A percentile compares a stretch with the other conserved stretches of the same genome.
These are phyloP conservation scores for Allacma fusca DNA, from an alignment of 2,888 invertebrate genomes.

Conservation along the genomic window DNA sequence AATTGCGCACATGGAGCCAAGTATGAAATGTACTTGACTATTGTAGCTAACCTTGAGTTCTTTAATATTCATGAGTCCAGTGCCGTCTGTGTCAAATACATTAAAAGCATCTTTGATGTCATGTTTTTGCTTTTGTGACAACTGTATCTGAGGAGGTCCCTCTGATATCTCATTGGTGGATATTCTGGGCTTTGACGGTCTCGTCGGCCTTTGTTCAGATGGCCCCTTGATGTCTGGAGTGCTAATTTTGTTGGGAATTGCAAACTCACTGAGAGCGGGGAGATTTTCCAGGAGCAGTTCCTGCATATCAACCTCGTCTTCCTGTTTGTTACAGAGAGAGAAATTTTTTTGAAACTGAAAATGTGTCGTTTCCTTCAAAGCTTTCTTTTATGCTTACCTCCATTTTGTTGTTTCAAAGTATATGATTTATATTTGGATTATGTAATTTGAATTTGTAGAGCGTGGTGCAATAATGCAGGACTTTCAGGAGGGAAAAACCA, in stretches of 20 bases:
- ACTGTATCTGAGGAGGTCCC: conserved; percentile 78
- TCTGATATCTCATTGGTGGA: not conserved
- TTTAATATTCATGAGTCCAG: conserved; percentile 88
- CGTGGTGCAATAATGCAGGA: too few relatives aligned
- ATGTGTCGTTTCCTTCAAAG: too few relatives aligned
- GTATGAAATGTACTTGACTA: too few relatives aligned
- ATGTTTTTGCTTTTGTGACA: conserved; percentile 86
- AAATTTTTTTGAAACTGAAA: too few relatives aligned
- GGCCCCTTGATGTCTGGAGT: not conserved
- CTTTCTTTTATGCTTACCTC: not conserved
- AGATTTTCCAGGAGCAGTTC: not conserved
- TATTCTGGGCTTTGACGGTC: not conserved
- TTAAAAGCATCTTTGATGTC: conserved; percentile 96
- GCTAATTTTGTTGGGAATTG: not conserved
- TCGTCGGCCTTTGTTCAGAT: too few relatives aligned
- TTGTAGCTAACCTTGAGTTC: conserved; percentile 79
- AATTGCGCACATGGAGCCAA: too few relatives aligned
- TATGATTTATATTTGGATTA: too few relatives aligned
- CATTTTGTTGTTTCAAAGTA: not conserved
- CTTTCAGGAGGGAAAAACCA: too few relatives aligned
- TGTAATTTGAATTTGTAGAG: too few relatives aligned
- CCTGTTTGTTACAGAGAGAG: not conserved
- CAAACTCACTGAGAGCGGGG: not conserved
- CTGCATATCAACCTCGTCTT: conserved; percentile 1
- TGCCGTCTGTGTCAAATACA: conserved; percentile 88